Evolutionary conservation across 2,888 invertebrate species (phyloP).

Genomic region (Hydrotaea diabolus): DNA sequence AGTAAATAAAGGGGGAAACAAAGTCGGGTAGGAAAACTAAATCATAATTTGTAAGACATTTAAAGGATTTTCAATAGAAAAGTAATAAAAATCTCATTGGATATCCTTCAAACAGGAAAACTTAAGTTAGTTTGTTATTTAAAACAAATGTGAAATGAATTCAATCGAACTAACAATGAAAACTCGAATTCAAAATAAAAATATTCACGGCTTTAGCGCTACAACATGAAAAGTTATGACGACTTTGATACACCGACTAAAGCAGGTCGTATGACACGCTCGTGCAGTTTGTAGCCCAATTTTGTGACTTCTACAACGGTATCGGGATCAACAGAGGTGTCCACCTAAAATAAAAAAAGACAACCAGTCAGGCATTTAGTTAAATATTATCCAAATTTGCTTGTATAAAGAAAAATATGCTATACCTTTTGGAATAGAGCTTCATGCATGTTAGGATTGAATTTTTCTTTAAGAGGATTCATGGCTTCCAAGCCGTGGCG

Average conservation of each 20-base stretch:
- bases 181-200: slow-evolving; percentile 24
- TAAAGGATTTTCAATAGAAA: slow-evolving; percentile 43
- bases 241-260: slow-evolving; percentile 95
- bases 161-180: not conserved
- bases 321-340: slow-evolving; percentile 90
- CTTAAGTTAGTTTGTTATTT: slow-evolving; percentile 2
- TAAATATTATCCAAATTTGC: not conserved
- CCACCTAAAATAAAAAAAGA: slow-evolving; percentile 84
- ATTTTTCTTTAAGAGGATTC: slow-evolving; percentile 94
- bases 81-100: slow-evolving; percentile 39
- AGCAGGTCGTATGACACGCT: slow-evolving; percentile 96
- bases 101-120: slow-evolving; percentile 27
- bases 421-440: slow-evolving; percentile 94
- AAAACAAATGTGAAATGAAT: slow-evolving; percentile 13
- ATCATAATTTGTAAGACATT: not conserved
- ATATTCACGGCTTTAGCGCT: too few species aligned
- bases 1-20: slow-evolving; percentile 28
- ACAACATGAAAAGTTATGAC: slow-evolving; percentile 34
- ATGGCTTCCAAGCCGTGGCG: slow-evolving; percentile 94
- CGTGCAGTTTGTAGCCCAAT: slow-evolving; percentile 96
- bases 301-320: slow-evolving; percentile 96
- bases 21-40: not conserved
- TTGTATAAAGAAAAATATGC: not conserved
- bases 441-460: slow-evolving; percentile 98
- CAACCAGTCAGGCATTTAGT: too few species aligned